phyloP scores from a whole-genome alignment of 2,888 invertebrate genomes.

The Cosmia pyralina region DNA sequence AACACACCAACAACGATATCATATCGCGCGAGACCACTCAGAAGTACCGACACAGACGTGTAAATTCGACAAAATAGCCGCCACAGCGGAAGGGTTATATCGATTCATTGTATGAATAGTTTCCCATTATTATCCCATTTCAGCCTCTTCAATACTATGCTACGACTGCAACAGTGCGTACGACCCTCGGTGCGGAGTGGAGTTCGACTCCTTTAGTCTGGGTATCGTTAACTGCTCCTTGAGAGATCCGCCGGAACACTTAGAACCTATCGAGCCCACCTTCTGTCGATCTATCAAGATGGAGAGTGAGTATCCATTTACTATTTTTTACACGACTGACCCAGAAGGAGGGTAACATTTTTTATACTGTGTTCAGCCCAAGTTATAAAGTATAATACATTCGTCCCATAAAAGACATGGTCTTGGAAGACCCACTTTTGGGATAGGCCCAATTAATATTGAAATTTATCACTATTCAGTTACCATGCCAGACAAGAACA shows the following conservation, averaged over 20 bases:
- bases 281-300: constrained; percentile 96
- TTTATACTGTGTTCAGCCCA: not conserved
- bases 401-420: not conserved
- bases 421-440: not conserved
- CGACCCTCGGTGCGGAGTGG: constrained; percentile 96
- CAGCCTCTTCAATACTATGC: constrained; percentile 93
- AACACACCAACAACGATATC: no score
- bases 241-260: constrained; percentile 93
- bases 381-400: not conserved
- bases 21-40: no score
- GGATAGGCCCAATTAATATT: not conserved
- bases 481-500: not conserved
- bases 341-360: not conserved
- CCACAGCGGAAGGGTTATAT: no score
- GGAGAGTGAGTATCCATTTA: constrained; percentile 90
- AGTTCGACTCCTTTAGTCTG: constrained; percentile 96
- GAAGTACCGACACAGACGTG: no score
- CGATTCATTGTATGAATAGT: no score
- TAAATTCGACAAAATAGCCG: no score
- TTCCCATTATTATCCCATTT: constrained; percentile 19
- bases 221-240: constrained; percentile 96
- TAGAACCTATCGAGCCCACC: constrained; percentile 90
- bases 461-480: not conserved
- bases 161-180: constrained; percentile 97
- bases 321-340: not conserved